These are phyloP conservation scores for Colostygia pectinataria DNA, from an alignment of 2,888 invertebrate species.

Conservation along the genomic window DNA sequence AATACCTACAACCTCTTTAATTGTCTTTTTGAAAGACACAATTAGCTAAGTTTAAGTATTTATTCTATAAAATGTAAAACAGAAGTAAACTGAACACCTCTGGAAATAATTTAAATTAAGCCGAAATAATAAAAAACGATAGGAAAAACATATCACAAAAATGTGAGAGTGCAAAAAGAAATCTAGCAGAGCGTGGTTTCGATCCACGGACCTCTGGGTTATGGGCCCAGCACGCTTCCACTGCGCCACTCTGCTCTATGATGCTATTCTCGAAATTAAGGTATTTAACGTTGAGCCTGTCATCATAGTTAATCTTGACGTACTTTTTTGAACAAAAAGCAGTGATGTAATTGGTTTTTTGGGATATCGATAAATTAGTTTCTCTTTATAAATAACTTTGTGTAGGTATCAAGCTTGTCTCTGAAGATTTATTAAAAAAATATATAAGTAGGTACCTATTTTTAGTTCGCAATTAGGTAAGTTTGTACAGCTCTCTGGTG, in stretches of 20 bases:
- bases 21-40: no score
- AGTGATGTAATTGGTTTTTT: slow-evolving; percentile 1
- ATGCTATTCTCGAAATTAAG: slow-evolving; percentile 32
- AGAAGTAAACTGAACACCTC: no score
- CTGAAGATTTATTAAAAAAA: no score
- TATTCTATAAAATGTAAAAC: no score
- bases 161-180: slow-evolving; percentile 41
- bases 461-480: no score
- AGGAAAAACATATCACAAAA: not conserved
- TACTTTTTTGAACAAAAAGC: not conserved
- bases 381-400: not conserved
- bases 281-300: not conserved
- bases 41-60: no score
- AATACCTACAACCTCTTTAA: no score
- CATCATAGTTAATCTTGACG: no score
- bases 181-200: slow-evolving; percentile 92
- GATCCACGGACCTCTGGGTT: slow-evolving; percentile 96
- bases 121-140: not conserved
- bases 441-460: no score
- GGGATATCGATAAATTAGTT: not conserved
- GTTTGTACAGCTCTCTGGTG: no score
- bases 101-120: not conserved
- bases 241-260: slow-evolving; percentile 88
- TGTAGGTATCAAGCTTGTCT: not conserved
- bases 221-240: slow-evolving; percentile 91